Base-by-base conservation (phyloP, 2,113 vertebrate species). In the Macrotus californicus region DNA sequence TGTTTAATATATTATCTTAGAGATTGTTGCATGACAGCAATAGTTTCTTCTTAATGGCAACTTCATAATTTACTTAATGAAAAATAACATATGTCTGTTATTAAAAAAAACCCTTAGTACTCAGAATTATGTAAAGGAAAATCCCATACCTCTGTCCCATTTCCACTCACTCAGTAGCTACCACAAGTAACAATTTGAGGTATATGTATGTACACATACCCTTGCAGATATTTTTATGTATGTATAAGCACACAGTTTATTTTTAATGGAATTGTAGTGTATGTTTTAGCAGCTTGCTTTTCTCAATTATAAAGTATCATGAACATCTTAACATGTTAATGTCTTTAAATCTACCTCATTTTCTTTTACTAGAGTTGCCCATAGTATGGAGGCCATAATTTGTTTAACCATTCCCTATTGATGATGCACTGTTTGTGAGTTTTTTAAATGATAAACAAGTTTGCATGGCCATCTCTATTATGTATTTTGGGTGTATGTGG, bases 381-480 rank as follows among this genome's bases (percentile, higher is more conserved):
- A 26, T 83, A 50, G 15, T 84, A 61, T 34, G 22, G 16, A 88
- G 77, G 66, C 67, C 11, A 1, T 87, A 59, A 46, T 82, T 85
- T 95, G 48, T 80, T 59, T 93, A 89, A 64, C 67, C 61, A 67
- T 82, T 66, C 11, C 31, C 39, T 94, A 16, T 56, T 64, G 50
- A 70, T 66, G 16, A n/a, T 93, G 19, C 43, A 56, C 66, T 80
- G 2, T 86, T 59, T 90, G 16, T 90, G 14, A 46, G 83, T 87
- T 87, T 95, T 94, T 81, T 92, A 26, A 16, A 0, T 72, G 81
- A 39, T 83, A 73, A 92, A 92, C 54, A 96, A 52, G 70, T 39
- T 61, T 59, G 5, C 16, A 41, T 70, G 18, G 22, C n/a, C 34
- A 76, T 83, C 83, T 89, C 69, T 56, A 11, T 76, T 90, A 16